phyloP scores from a whole-genome alignment of 2,888 invertebrate species.

The Anorthoa munda region DNA sequence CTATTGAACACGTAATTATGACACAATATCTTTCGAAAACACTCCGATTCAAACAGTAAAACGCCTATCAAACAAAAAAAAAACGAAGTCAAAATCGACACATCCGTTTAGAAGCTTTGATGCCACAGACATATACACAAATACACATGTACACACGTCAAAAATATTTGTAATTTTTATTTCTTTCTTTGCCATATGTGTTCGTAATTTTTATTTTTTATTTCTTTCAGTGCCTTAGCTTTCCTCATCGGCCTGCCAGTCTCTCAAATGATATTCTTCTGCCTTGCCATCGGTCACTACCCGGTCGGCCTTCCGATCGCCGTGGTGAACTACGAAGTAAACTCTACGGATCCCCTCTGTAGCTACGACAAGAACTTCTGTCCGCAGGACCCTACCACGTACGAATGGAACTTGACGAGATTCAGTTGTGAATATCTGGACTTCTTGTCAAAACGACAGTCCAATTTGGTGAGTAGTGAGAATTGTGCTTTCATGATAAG shows the following conservation, averaged over 20 bases:
- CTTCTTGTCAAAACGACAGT: constrained; percentile 92
- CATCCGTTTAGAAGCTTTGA: no score
- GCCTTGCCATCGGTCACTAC: constrained; percentile 96
- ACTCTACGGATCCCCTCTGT: constrained; percentile 85
- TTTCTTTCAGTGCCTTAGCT: constrained; percentile 92
- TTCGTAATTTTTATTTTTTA: neutral
- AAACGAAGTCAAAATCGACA: no score
- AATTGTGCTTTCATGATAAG: neutral
- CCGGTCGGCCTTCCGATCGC: constrained; percentile 94
- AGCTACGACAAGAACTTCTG: constrained; percentile 90
- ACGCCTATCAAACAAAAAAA: no score
- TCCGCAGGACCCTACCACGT: constrained; percentile 81
- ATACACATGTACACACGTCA: no score
- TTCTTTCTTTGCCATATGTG: neutral
- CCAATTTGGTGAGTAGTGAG: constrained; percentile 92
- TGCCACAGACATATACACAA: no score
- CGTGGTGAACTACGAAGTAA: constrained; percentile 95
- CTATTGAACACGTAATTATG: no score
- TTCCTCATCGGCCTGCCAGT: constrained; percentile 97
- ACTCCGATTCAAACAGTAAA: no score
- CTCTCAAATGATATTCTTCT: constrained; percentile 96
- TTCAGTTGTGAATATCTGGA: constrained; percentile 95
- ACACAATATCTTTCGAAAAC: no score
- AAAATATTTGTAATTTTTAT: no score
- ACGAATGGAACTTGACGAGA: constrained; percentile 90